Conservation (phyloP, 2,888 invertebrate species). For the Andrena haemorrhoa region DNA sequence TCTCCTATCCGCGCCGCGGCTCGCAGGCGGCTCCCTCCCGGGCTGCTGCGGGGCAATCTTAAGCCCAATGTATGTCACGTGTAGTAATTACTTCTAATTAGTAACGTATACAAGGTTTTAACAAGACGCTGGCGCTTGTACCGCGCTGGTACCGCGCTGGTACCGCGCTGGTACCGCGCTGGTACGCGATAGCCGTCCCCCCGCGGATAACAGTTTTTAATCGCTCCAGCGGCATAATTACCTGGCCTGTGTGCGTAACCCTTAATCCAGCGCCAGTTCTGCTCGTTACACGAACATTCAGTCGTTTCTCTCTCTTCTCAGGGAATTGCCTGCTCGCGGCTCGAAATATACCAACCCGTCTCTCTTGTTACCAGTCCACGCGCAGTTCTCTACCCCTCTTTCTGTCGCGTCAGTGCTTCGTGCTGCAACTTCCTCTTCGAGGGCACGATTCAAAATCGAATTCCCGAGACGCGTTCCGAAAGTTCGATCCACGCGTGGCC, state of each 20-base stretch:
- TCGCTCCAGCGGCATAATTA: slow-evolving; percentile 45
- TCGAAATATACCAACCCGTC: no score
- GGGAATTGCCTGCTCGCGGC: background rate
- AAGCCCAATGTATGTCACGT: slow-evolving; percentile 57
- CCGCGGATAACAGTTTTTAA: slow-evolving; percentile 51
- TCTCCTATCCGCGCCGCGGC: background rate
- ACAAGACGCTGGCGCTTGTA: slow-evolving; percentile 59
- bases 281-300: slow-evolving; percentile 13
- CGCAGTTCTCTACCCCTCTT: no score
- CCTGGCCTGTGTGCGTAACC: slow-evolving; percentile 40
- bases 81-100: slow-evolving; percentile 66
- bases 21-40: slow-evolving; percentile 19
- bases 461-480: no score
- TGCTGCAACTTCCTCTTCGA: no score
- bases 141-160: slow-evolving; percentile 33
- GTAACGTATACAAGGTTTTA: slow-evolving; percentile 63
- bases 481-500: no score
- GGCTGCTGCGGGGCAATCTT: slow-evolving; percentile 28
- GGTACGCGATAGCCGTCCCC: slow-evolving; percentile 29
- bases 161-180: slow-evolving; percentile 46
- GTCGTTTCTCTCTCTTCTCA: background rate
- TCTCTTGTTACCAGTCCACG: no score
- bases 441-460: no score
- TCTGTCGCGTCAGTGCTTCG: no score
- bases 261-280: slow-evolving; percentile 35